These are phyloP conservation scores for Scomberomorus guttatus DNA, from an alignment of 2,797 vertebrate species.

Conservation along the genomic window DNA sequence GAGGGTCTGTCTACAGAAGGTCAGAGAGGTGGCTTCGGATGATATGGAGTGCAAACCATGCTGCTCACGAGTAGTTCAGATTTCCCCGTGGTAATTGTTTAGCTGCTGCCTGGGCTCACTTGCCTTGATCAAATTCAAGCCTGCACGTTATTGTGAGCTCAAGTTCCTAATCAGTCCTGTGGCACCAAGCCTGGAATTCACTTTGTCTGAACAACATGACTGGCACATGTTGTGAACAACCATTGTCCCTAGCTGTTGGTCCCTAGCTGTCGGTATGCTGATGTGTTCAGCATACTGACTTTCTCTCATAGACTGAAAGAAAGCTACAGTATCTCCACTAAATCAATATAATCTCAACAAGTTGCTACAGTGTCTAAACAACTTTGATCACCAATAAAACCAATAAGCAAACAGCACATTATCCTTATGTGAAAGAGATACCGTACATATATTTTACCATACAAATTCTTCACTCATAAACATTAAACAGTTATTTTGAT, in stretches of 20 bases:
- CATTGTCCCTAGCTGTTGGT: conserved; percentile 32
- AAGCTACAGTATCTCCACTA: conserved; percentile 7
- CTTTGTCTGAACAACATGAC: conserved; percentile 42
- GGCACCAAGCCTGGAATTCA: conserved; percentile 49
- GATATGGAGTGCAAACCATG: conserved; percentile 20
- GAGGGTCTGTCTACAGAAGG: conserved; percentile 45
- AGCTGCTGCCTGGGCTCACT: conserved; percentile 50
- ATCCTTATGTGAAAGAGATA: background rate
- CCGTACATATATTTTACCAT: background rate
- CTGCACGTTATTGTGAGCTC: conserved; percentile 52
- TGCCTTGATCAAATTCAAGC: conserved; percentile 60
- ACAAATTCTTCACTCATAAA: conserved; percentile 1
- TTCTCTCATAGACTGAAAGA: background rate
- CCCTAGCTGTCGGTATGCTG: conserved; percentile 26
- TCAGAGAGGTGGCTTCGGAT: conserved; percentile 43
- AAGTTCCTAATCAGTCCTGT: conserved; percentile 59
- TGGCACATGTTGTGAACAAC: conserved; percentile 40
- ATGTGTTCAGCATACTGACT: conserved; percentile 50
- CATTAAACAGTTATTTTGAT: background rate
- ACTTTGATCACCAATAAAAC: background rate
- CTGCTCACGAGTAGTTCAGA: conserved; percentile 56
- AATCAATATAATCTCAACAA: background rate
- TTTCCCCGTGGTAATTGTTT: conserved; percentile 67
- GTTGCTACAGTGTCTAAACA: background rate
- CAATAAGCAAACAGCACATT: background rate